Conservation (phyloP, 2,113 vertebrate genomes). For the Propithecus coquereli region DNA sequence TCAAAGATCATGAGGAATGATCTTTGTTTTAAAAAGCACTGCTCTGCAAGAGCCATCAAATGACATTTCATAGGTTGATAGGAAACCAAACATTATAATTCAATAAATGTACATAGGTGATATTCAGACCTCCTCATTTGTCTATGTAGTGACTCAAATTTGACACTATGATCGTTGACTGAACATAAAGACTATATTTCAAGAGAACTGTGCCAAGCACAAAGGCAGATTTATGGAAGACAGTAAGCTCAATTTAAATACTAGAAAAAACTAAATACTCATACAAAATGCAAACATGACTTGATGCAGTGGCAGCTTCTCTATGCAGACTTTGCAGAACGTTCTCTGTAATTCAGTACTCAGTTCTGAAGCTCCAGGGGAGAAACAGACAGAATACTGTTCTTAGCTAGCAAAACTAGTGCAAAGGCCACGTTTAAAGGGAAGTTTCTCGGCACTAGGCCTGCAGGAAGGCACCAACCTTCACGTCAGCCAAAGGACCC, state of each 20-base stretch:
- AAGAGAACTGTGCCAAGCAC: not conserved
- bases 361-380: conserved; percentile 17
- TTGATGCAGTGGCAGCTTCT: conserved; percentile 12
- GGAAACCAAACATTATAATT: not conserved
- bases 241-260: not conserved
- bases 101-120: not conserved
- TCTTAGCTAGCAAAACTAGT: not conserved
- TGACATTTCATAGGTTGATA: not conserved
- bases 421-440: conserved; percentile 4
- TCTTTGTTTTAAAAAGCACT: conserved; percentile 24
- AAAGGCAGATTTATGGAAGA: not conserved
- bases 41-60: not conserved
- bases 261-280: not conserved
- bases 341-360: conserved; percentile 51
- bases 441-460: not conserved
- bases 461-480: not conserved
- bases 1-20: conserved; percentile 2
- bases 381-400: not conserved
- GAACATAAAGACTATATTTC: not conserved
- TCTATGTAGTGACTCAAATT: not conserved
- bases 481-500: not conserved
- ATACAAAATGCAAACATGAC: not conserved
- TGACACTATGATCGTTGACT: not conserved
- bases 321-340: not conserved
- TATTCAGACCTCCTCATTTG: not conserved